Conservation (phyloP, 1,140 invertebrate genomes). For the Trichonephila inaurata region DNA sequence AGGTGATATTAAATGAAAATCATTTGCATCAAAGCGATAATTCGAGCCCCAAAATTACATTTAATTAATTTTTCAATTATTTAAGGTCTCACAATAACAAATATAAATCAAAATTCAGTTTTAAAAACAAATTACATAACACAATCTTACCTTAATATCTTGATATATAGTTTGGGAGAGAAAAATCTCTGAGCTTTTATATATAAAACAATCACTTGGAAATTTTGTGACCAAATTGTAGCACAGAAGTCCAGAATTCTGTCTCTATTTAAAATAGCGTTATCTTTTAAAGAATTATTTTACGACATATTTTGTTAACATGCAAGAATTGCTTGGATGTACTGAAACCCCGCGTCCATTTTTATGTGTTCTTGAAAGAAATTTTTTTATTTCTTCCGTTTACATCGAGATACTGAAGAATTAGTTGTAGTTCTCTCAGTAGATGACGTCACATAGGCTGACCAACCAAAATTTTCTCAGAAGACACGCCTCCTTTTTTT, state of each 20-base stretch:
- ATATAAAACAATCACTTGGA: neutral
- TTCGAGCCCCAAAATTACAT: no score
- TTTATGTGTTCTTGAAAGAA: neutral
- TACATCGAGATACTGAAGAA: neutral
- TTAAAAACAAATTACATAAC: no score
- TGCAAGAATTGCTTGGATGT: neutral
- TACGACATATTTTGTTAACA: neutral
- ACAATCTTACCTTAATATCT: neutral
- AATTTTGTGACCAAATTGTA: neutral
- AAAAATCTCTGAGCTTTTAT: neutral
- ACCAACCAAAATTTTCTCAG: slow-evolving; percentile 36
- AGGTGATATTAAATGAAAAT: no score
- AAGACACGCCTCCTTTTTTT: slow-evolving; percentile 35
- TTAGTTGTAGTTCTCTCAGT: neutral
- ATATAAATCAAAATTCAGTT: no score
- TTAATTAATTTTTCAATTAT: no score
- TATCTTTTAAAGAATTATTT: neutral
- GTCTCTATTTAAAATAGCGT: neutral
- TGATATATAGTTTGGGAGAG: neutral
- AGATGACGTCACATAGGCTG: slow-evolving; percentile 20
- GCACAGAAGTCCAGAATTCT: neutral
- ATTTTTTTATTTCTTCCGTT: neutral
- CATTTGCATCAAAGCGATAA: no score
- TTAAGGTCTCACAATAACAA: no score
- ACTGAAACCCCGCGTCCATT: neutral